These are phyloP conservation scores for Phylloscopus trochilus DNA, from an alignment of 2,113 vertebrate species.

Conservation along the genomic window DNA sequence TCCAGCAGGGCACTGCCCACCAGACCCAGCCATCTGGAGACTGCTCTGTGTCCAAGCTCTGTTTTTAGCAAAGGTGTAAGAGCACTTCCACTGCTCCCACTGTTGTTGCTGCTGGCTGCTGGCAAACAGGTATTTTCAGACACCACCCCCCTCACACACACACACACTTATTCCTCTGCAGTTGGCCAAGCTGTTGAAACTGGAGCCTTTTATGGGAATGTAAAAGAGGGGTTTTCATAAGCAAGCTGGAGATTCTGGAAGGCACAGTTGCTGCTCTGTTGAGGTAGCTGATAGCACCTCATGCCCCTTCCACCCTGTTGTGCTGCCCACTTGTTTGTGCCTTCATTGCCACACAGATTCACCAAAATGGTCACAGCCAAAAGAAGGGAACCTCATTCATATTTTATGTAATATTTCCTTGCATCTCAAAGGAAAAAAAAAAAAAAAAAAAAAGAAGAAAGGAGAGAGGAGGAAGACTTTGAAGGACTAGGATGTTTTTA, in stretches of 20 bases:
- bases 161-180: neutral
- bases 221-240: slow-evolving; percentile 5
- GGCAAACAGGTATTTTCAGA: neutral
- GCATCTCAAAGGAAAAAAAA: neutral
- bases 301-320: neutral
- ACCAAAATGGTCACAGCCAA: neutral
- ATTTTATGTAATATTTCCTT: neutral
- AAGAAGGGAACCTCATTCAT: neutral
- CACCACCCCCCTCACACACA: neutral
- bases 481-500: neutral
- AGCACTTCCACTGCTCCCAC: neutral
- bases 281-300: neutral
- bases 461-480: neutral
- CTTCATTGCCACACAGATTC: neutral
- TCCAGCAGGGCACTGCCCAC: neutral
- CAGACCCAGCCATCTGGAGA: neutral
- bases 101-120: neutral
- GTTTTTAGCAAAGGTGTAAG: neutral
- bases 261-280: neutral
- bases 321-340: neutral
- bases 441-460: too few species aligned
- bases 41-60: neutral
- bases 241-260: neutral
- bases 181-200: neutral
- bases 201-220: slow-evolving; percentile 3